Percentiles rank a stretch among this genome's conserved stretches.
Conservation (phyloP, 2,113 vertebrate species). For the Antigone vipio region DNA sequence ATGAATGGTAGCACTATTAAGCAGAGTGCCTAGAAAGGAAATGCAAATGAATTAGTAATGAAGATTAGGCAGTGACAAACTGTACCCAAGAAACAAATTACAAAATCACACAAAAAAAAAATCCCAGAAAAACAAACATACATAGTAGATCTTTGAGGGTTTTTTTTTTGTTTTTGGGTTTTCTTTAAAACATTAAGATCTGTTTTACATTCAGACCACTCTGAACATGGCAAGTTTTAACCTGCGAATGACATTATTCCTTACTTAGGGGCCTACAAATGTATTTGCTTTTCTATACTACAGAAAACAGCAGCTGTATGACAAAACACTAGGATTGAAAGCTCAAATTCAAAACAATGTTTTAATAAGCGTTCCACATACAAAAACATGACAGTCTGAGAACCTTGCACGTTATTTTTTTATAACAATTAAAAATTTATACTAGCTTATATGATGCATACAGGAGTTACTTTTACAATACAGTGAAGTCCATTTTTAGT, state of each 20-base stretch:
- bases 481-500: neutral
- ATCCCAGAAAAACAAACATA: neutral
- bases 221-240: neutral
- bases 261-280: neutral
- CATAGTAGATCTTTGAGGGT: neutral
- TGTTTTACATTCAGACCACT: neutral
- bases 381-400: neutral
- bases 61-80: neutral
- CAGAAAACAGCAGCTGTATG: neutral
- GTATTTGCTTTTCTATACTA: neutral
- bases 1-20: slow-evolving; percentile 93
- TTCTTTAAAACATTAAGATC: neutral
- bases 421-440: neutral
- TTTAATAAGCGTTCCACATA: neutral
- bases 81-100: neutral
- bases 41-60: neutral
- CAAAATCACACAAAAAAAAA: neutral
- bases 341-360: neutral
- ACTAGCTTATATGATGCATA: neutral
- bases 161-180: no score
- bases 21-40: slow-evolving; percentile 86
- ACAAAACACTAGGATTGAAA: neutral
- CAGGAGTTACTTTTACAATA: neutral
- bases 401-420: neutral
- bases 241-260: neutral